These are phyloP conservation scores for Tuberolachnus salignus DNA, from an alignment of 2,888 invertebrate species.

Conservation along the genomic window DNA sequence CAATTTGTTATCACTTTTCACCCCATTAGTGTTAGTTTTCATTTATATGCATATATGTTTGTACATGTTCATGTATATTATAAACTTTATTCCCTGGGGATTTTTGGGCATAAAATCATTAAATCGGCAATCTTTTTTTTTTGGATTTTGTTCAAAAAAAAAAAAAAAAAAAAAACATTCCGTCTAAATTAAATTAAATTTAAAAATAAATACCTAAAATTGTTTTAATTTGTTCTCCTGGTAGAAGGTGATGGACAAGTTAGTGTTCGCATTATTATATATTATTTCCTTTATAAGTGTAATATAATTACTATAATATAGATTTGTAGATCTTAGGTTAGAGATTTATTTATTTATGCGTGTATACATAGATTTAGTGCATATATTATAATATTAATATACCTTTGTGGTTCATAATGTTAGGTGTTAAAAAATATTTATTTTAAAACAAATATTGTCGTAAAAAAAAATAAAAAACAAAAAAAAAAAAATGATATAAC, in stretches of 20 bases:
- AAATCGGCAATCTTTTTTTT: constrained; percentile 38
- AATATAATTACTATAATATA: constrained; percentile 36
- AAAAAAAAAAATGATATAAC: constrained; percentile 35
- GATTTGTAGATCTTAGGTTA: constrained; percentile 47
- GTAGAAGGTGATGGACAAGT: constrained; percentile 54
- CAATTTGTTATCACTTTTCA: constrained; percentile 19
- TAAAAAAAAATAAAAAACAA: constrained; percentile 26
- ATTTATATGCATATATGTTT: too few species aligned
- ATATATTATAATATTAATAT: constrained; percentile 54
- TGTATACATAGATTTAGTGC: constrained; percentile 52
- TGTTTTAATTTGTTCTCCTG: constrained; percentile 37
- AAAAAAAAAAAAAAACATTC: constrained; percentile 42
- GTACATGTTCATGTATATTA: too few species aligned
- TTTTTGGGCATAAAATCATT: constrained; percentile 50
- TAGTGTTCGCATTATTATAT: constrained; percentile 45
- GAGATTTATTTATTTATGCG: constrained; percentile 56
- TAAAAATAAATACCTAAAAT: constrained; percentile 41
- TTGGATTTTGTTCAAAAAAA: constrained; percentile 28
- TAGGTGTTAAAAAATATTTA: constrained; percentile 53
- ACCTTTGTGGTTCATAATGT: constrained; percentile 57
- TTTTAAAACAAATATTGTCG: constrained; percentile 48
- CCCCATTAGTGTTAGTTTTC: constrained; percentile 35
- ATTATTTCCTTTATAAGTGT: constrained; percentile 45
- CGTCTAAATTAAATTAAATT: constrained; percentile 45
- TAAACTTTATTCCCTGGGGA: constrained; percentile 28